phyloP scores from a whole-genome alignment of 2,797 vertebrate genomes.

The Echeneis naucrates region DNA sequence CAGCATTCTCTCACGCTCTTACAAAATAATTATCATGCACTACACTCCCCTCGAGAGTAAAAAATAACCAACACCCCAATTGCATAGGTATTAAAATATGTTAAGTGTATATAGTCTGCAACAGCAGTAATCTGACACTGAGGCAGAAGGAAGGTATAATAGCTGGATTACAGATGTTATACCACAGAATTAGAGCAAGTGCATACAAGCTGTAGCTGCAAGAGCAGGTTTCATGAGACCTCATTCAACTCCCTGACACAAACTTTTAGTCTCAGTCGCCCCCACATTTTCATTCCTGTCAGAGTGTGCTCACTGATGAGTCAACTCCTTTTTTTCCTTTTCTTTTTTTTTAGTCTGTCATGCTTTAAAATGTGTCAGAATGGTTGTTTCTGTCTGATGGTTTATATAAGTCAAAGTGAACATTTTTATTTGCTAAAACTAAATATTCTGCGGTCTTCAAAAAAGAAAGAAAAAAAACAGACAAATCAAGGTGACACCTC shows the following conservation, averaged over 20 bases:
- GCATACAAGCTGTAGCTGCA: slow-evolving; percentile 32
- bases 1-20: not conserved
- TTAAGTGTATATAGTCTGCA: slow-evolving; percentile 14
- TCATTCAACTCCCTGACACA: slow-evolving; percentile 42
- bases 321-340: slow-evolving; percentile 42
- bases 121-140: slow-evolving; percentile 33
- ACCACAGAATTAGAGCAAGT: slow-evolving; percentile 16
- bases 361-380: slow-evolving; percentile 23
- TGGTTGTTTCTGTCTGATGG: slow-evolving; percentile 17
- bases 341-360: slow-evolving; percentile 28
- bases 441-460: not conserved
- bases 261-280: slow-evolving; percentile 39
- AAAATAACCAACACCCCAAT: not conserved
- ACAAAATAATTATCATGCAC: slow-evolving; percentile 10
- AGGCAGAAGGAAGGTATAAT: slow-evolving; percentile 36
- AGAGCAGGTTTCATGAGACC: slow-evolving; percentile 40
- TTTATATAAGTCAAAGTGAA: slow-evolving; percentile 23
- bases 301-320: slow-evolving; percentile 15
- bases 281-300: slow-evolving; percentile 31
- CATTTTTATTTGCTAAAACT: slow-evolving; percentile 16
- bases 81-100: not conserved
- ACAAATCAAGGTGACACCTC: not conserved
- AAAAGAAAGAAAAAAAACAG: not conserved
- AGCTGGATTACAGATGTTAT: slow-evolving; percentile 33
- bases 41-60: not conserved